Evolutionary conservation across 2,888 invertebrate species (phyloP).

Genomic region (Limnephilus auricula): DNA sequence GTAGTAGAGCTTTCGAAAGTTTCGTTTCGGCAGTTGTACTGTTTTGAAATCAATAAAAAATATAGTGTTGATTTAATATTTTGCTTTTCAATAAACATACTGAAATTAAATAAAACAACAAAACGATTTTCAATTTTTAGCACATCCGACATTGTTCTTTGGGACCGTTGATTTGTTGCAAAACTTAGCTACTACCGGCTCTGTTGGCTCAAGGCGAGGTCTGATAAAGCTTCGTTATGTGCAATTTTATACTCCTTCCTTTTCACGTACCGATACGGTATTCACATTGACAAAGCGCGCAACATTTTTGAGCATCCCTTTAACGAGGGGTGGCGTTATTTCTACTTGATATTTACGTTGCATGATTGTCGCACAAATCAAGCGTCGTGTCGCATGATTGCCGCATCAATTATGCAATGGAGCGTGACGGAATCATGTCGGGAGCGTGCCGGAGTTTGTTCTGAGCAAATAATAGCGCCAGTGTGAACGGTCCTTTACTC

Average conservation of each 20-base stretch:
- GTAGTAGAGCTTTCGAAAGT: too few species aligned
- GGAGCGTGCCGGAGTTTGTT: conserved; percentile 38
- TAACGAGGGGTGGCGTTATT: not conserved
- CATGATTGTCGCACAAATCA: conserved; percentile 34
- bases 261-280: not conserved
- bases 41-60: too few species aligned
- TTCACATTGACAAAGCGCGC: not conserved
- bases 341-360: conserved; percentile 9
- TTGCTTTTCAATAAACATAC: too few species aligned
- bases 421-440: conserved; percentile 46
- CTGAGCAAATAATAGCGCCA: conserved; percentile 13
- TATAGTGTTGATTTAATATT: too few species aligned
- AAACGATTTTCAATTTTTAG: too few species aligned
- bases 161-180: too few species aligned
- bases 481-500: not conserved
- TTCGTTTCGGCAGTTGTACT: too few species aligned
- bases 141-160: too few species aligned
- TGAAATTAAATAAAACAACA: too few species aligned
- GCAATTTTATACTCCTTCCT: not conserved
- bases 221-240: not conserved
- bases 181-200: too few species aligned
- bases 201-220: too few species aligned
- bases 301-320: conserved; percentile 11
- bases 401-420: conserved; percentile 59
- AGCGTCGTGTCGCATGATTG: conserved; percentile 50